phyloP scores from a whole-genome alignment of 2,797 vertebrate species.

The Aotus griseimembra region DNA sequence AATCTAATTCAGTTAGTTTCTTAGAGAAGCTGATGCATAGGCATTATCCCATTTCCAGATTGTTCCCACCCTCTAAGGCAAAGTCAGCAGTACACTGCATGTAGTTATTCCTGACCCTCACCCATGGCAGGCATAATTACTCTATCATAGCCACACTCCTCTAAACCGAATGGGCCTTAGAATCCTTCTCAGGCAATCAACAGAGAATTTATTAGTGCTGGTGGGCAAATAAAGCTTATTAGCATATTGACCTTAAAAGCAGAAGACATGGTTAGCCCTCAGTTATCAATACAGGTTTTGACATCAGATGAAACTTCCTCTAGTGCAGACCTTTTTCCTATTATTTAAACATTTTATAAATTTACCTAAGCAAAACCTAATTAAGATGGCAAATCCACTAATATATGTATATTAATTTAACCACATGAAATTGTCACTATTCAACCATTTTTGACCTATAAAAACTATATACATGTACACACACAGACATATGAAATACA shows the following conservation, averaged over 20 bases:
- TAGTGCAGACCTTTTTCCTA: not conserved
- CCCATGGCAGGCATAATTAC: not conserved
- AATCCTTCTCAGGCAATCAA: not conserved
- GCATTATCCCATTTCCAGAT: not conserved
- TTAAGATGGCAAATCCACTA: not conserved
- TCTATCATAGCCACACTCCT: not conserved
- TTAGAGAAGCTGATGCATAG: not conserved
- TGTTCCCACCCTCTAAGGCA: not conserved
- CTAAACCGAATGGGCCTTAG: not conserved
- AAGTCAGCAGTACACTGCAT: not conserved
- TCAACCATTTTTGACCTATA: not conserved
- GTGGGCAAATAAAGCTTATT: not conserved
- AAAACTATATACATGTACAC: not conserved
- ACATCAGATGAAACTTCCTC: not conserved
- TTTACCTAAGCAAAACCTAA: constrained; percentile 41
- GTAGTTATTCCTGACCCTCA: not conserved
- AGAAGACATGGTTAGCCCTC: not conserved
- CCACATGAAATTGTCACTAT: not conserved
- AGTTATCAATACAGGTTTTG: not conserved
- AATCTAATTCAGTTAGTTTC: not conserved
- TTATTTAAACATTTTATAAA: constrained; percentile 17
- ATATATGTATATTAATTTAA: not conserved
- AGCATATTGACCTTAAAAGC: not conserved
- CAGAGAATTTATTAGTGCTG: not conserved
- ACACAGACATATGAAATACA: not conserved